Percentiles rank a stretch among this genome's conserved stretches.
phyloP scores from a whole-genome alignment of 2,888 invertebrate species.

The Acronicta alni region DNA sequence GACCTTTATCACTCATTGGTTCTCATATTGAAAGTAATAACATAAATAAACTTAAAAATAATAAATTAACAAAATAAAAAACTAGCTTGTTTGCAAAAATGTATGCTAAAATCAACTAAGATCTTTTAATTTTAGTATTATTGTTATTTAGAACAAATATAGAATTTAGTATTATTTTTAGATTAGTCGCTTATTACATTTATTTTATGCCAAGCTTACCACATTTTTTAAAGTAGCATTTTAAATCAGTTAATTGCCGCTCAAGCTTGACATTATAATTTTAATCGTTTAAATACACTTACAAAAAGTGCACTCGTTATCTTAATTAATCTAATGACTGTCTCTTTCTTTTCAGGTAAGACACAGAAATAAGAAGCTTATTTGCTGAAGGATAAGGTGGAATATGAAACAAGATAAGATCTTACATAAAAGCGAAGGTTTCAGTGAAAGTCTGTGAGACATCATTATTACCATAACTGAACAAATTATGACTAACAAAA shows the following conservation, averaged over 20 bases:
- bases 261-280: slow-evolving; percentile 18
- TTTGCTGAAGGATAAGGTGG: neutral
- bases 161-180: neutral
- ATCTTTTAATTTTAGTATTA: too few relatives aligned
- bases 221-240: slow-evolving; percentile 4
- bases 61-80: too few relatives aligned
- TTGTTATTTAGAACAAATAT: too few relatives aligned
- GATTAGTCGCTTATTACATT: neutral
- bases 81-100: too few relatives aligned
- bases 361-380: slow-evolving; percentile 25
- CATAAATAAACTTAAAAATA: too few relatives aligned
- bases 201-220: slow-evolving; percentile 10
- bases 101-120: too few relatives aligned
- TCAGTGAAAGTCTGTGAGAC: slow-evolving; percentile 50
- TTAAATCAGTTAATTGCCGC: slow-evolving; percentile 28
- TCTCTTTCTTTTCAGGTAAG: slow-evolving; percentile 59
- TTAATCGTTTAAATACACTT: slow-evolving; percentile 39
- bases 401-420: slow-evolving; percentile 17
- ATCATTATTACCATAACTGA: slow-evolving; percentile 47
- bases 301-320: slow-evolving; percentile 39
- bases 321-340: slow-evolving; percentile 52
- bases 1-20: too few relatives aligned
- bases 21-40: too few relatives aligned
- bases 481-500: slow-evolving; percentile 54
- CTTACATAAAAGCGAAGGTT: slow-evolving; percentile 48